phyloP scores from a whole-genome alignment of 2,113 vertebrate species.

The Pygoscelis antarcticus region DNA sequence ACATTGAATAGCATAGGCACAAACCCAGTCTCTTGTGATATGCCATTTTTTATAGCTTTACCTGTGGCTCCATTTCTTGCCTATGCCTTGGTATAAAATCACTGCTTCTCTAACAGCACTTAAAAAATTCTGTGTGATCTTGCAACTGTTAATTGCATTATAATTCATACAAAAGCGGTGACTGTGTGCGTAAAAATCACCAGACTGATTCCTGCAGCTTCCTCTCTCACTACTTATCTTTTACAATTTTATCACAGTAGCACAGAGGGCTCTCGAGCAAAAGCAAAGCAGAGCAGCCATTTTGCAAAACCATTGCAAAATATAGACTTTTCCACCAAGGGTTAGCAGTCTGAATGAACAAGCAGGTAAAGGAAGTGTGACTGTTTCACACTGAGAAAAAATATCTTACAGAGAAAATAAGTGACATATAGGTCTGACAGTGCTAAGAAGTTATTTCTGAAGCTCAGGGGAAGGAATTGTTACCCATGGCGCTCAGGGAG shows the following conservation, averaged over 20 bases:
- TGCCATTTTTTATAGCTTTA: not conserved
- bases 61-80: not conserved
- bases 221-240: not conserved
- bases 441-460: not conserved
- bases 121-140: not conserved
- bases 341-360: not conserved
- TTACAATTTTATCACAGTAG: not conserved
- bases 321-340: not conserved
- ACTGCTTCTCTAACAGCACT: not conserved
- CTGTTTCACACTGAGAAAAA: not conserved
- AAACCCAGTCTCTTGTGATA: not conserved
- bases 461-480: not conserved
- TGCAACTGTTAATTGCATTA: not conserved
- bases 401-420: not conserved
- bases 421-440: not conserved
- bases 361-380: not conserved
- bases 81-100: not conserved
- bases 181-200: not conserved
- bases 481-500: not conserved
- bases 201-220: not conserved
- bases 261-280: not conserved
- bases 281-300: not conserved
- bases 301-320: not conserved
- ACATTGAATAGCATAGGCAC: not conserved
- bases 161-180: not conserved